Base-by-base conservation (phyloP, 2,888 invertebrate genomes). In the Pecten maximus region DNA sequence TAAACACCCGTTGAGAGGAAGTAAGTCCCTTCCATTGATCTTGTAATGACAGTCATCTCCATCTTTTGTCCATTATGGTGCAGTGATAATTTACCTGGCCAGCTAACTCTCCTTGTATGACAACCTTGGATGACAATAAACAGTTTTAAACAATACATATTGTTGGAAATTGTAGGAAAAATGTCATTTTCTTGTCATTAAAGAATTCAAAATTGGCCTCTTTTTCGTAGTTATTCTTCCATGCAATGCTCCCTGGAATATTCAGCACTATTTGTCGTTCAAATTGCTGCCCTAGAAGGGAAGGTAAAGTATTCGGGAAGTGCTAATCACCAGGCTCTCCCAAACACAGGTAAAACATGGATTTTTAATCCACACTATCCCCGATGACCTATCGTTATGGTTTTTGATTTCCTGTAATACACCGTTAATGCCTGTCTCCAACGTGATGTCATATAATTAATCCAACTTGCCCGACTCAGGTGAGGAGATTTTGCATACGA, bases 151-250 rank as follows among this genome's bases (percentile, higher is more conserved):
- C 74, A 74, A 74, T 74, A 74, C 23, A 23, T 74, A 74, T 74
- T 74, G 74, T 74, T 74, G 74, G 74, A 74, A 74, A 74, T 74
- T 74, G 74, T 74, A 74, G 74, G 74, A 28, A 74, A 74, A 74
- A 74, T 28, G 74, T 74, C 74, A 74, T 74, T 74, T 74, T 74
- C 74, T 74, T 2, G 23, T 74, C 74, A 74, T 74, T 74, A 74
- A 19, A 74, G 8, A 35, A 74, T 74, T 28, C 74, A 35, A 28
- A 74, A 74, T 74, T 74, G 74, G 74, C 35, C 74, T 74, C 74
- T 74, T 74, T 74, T 74, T 74, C 74, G 28, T 74, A 74, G 74
- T 35, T 74, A 74, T 28, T 74, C 74, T 74, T 74, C 74, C 74
- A 35, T 74, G 74, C 35, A 35, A 35, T 74, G 74, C 74, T 74